A percentile compares a stretch with the other conserved stretches of the same genome.
Conservation (phyloP, 2,113 vertebrate species). For the Silurus glanis region DNA sequence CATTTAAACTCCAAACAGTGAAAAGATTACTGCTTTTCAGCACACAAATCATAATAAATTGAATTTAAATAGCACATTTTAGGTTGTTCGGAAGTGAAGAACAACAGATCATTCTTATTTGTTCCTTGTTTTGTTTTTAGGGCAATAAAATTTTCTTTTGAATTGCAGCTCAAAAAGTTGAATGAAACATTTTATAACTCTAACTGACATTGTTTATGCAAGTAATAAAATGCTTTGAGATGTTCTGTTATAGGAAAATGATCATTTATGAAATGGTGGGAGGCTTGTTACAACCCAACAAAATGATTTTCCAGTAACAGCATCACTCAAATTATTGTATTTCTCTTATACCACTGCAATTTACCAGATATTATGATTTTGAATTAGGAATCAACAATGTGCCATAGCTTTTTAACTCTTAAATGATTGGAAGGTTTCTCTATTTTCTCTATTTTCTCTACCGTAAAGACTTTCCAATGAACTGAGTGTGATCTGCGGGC, state of each 20-base stretch:
- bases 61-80: conserved; percentile 5
- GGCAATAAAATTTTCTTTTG: not conserved
- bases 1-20: not conserved
- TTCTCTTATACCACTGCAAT: not conserved
- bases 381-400: not conserved
- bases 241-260: not conserved
- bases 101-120: not conserved
- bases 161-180: not conserved
- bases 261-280: not conserved
- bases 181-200: not conserved
- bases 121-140: not conserved
- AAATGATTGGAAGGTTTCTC: too few relatives aligned
- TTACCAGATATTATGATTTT: not conserved
- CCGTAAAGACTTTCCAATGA: too few relatives aligned
- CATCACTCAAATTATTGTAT: not conserved
- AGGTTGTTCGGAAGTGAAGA: conserved; percentile 9
- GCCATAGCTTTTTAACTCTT: not conserved
- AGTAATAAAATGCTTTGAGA: not conserved
- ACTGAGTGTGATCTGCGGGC: too few relatives aligned
- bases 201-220: not conserved
- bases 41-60: not conserved
- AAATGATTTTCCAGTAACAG: not conserved
- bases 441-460: not conserved
- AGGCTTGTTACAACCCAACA: not conserved
- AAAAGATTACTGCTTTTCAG: not conserved